Evolutionary conservation across 2,113 vertebrate species (phyloP).

Genomic region (Prinia subflava): DNA sequence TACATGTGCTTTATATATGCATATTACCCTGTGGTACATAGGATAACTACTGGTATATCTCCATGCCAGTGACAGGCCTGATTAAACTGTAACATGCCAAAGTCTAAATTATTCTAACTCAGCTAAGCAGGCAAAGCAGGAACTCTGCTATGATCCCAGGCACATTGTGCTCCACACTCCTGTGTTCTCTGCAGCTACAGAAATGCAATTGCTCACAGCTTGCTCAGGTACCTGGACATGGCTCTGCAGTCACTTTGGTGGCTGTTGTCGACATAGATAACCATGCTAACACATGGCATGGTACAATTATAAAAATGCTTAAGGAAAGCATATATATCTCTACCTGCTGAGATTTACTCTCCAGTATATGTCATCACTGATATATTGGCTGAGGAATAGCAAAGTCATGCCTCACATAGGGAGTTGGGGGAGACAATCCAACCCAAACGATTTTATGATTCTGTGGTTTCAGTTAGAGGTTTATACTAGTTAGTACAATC

Average conservation of each 20-base stretch:
- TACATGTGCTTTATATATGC: no score
- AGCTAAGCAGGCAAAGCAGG: background rate
- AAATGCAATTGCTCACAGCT: background rate
- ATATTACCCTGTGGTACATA: background rate
- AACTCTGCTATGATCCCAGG: background rate
- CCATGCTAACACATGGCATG: background rate
- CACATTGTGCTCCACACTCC: background rate
- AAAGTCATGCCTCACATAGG: background rate
- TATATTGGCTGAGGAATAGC: background rate
- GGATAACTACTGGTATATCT: background rate
- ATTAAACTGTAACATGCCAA: background rate
- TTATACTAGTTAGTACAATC: background rate
- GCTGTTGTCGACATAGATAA: background rate
- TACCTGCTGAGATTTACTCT: background rate
- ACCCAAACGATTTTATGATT: background rate
- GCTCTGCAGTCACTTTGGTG: background rate
- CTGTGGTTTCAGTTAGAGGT: background rate
- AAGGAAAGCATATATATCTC: background rate
- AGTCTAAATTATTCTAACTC: background rate
- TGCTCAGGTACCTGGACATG: background rate
- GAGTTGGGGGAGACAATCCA: background rate
- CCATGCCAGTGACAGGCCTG: background rate
- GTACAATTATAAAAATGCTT: background rate
- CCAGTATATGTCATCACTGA: background rate
- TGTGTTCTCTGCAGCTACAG: background rate